Evolutionary conservation across 2,113 vertebrate genomes (phyloP), one percentile per base, ranked within the genome.

Genomic region (Mormyrus iriodes): DNA sequence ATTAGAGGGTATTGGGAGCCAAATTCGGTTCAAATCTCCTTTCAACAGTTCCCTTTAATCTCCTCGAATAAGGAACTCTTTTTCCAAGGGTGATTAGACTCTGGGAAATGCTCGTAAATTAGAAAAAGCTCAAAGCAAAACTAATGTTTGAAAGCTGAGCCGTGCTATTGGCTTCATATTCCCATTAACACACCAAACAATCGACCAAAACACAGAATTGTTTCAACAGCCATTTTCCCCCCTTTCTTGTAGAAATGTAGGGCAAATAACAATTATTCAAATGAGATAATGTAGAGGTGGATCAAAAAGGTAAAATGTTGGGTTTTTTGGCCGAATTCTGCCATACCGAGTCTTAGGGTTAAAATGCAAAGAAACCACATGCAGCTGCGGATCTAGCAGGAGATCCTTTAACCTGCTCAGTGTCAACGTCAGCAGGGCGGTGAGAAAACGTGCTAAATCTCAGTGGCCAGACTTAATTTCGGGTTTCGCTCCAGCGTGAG

Each of bases 41-140:
- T 21, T 87, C 86, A 31, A 3, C 83, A 82, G 86, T 79, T 90
- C 51, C 39, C 69, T 88, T 82, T 90, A 86, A 90, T 90, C 89
- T 90, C 65, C 85, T 48, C 31, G 12, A 86, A 82, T 87, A 53
- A 83, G 85, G 35, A 82, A 55, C 51, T 88, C 12, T 55, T 42
- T 88, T 88, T 88, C 39, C 3, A 13, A 88, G 42, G 39, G 17
- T 88, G 86, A 87, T 88, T 86, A 88, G 51, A 24, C 69, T 58
- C 53, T 51, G 48, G 65, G 89, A 89, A 89, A 86, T 55, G 35
- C 27, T 51, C 10, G 46, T n/a, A 69, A 86, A 86, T 89, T 58
- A 86, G 84, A 46, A 61, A 39, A 82, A 55, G 31, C 49, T 82
- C 24, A 48, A 46, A 73, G 55, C 21, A 58, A 69, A 61, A 88